Evolutionary conservation across 2,797 vertebrate genomes (phyloP).

Genomic region (Poecilia wingei): DNA sequence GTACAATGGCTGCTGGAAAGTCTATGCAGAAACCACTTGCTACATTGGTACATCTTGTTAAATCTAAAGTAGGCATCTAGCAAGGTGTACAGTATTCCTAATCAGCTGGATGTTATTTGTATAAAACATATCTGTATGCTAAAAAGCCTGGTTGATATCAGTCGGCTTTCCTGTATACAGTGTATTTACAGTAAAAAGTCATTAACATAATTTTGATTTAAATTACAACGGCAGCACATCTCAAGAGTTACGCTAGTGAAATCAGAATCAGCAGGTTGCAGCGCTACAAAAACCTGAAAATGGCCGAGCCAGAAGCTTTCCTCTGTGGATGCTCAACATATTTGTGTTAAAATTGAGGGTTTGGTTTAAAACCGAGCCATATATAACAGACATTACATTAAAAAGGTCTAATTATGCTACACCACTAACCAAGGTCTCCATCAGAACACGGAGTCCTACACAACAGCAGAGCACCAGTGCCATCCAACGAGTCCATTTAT

Average conservation of each 20-base stretch:
- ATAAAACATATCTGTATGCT: background rate
- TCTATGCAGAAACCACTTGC: no score
- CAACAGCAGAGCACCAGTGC: constrained; percentile 19
- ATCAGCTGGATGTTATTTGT: background rate
- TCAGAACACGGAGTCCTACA: constrained; percentile 27
- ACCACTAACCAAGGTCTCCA: constrained; percentile 20
- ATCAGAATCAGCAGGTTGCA: background rate
- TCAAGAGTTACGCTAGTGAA: background rate
- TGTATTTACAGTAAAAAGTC: background rate
- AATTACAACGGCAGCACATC: background rate
- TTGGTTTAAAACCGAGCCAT: constrained; percentile 26
- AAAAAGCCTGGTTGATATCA: background rate
- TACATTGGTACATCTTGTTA: background rate
- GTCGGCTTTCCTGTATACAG: background rate
- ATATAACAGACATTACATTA: constrained; percentile 23
- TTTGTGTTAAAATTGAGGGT: constrained; percentile 41
- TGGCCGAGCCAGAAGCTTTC: constrained; percentile 28
- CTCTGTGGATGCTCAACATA: background rate
- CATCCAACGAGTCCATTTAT: constrained; percentile 15
- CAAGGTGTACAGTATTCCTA: background rate
- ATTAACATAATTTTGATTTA: background rate
- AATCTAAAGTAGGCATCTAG: background rate
- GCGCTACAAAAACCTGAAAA: background rate
- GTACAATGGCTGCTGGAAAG: no score
- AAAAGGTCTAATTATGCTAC: constrained; percentile 44